Conservation (phyloP, 2,797 vertebrate genomes). For the Heteromormyrus szaboi region DNA sequence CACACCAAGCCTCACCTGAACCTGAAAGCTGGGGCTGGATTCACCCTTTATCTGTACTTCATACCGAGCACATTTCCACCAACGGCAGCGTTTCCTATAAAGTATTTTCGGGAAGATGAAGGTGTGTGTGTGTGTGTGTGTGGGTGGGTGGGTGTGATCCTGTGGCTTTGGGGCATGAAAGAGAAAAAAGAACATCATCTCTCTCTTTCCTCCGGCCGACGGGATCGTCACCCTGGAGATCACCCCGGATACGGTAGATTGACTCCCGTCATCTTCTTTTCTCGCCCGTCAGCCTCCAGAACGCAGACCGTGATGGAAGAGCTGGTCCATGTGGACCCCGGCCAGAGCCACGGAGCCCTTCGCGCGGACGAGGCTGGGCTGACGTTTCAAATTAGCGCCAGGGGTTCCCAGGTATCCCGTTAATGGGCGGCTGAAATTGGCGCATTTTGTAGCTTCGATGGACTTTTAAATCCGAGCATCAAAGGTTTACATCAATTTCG, state of each 20-base stretch:
- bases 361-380: background rate
- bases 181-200: constrained; percentile 37
- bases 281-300: constrained; percentile 39
- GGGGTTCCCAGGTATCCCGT: background rate
- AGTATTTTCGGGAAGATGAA: constrained; percentile 12
- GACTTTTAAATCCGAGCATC: background rate
- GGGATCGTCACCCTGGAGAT: constrained; percentile 49
- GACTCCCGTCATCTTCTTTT: constrained; percentile 39
- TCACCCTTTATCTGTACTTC: constrained; percentile 42
- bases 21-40: constrained; percentile 30
- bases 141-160: constrained; percentile 28
- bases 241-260: constrained; percentile 42
- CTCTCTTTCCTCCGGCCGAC: constrained; percentile 38
- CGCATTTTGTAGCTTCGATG: background rate
- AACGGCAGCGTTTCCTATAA: constrained; percentile 35
- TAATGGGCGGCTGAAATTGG: background rate
- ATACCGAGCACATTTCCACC: constrained; percentile 35
- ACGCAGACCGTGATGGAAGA: constrained; percentile 27
- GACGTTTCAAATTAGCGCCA: background rate
- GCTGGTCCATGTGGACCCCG: constrained; percentile 10
- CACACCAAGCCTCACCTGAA: constrained; percentile 37
- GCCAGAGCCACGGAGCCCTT: background rate
- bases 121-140: constrained; percentile 26
- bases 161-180: constrained; percentile 40
- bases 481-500: background rate